phyloP scores from a whole-genome alignment of 2,888 invertebrate species.

The Argynnis bischoffii region DNA sequence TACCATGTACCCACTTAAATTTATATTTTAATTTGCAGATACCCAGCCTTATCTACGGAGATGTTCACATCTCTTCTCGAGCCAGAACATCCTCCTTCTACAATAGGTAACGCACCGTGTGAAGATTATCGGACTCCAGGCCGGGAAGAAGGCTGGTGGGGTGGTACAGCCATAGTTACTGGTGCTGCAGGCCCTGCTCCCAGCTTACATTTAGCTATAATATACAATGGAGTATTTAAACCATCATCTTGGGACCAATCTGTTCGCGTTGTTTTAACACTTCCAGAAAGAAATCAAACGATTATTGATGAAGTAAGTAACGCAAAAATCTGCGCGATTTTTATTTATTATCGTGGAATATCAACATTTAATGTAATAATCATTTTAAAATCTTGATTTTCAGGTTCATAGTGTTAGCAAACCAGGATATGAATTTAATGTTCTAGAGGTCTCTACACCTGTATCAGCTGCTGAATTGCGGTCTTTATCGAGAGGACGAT shows the following conservation, averaged over 20 bases:
- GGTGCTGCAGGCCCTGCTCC: constrained; percentile 91
- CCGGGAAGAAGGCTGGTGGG: constrained; percentile 88
- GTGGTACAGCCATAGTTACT: constrained; percentile 93
- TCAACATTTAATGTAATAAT: background rate
- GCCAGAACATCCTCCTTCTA: constrained; percentile 86
- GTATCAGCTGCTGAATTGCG: constrained; percentile 89
- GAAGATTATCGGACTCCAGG: constrained; percentile 72
- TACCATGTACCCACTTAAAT: background rate
- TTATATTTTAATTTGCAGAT: constrained; percentile 58
- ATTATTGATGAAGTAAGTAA: constrained; percentile 86
- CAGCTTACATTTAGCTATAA: constrained; percentile 89
- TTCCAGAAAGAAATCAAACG: constrained; percentile 87
- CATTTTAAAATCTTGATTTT: constrained; percentile 42
- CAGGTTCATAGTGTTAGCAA: constrained; percentile 86
- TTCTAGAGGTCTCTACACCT: constrained; percentile 90
- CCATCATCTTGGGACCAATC: constrained; percentile 85
- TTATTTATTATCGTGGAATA: background rate
- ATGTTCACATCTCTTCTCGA: constrained; percentile 89
- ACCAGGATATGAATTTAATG: constrained; percentile 89
- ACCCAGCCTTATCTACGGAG: constrained; percentile 89
- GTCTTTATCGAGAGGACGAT: constrained; percentile 88
- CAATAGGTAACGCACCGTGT: constrained; percentile 78
- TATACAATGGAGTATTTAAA: constrained; percentile 91
- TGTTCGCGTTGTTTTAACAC: constrained; percentile 86
- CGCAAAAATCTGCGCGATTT: background rate